These are phyloP conservation scores for Calcarius lapponicus DNA, from an alignment of 2,797 vertebrate species.

Conservation along the genomic window DNA sequence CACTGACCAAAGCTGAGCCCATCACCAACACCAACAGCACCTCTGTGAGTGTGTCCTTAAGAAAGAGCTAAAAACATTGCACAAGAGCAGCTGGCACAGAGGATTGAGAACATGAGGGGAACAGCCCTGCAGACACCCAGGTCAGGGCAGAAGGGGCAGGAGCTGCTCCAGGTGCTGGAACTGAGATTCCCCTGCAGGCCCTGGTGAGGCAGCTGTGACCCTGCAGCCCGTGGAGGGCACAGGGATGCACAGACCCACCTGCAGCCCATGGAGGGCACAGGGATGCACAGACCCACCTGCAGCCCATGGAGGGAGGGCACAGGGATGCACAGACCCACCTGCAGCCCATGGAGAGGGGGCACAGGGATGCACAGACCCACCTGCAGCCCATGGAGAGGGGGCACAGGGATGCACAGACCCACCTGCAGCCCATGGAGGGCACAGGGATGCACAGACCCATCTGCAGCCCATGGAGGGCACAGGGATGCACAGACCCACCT, in stretches of 20 bases:
- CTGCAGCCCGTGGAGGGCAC: not conserved
- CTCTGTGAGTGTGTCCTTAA: fast-evolving
- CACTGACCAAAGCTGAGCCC: not conserved
- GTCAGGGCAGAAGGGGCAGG: not conserved
- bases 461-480: not conserved
- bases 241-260: too few relatives aligned
- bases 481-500: too few relatives aligned
- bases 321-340: not conserved
- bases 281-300: not conserved
- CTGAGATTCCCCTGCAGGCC: not conserved
- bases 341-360: not conserved
- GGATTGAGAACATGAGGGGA: not conserved
- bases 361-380: not conserved
- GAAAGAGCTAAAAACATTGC: not conserved
- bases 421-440: not conserved
- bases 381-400: not conserved
- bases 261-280: too few relatives aligned
- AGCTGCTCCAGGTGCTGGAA: fast-evolving
- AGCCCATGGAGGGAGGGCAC: not conserved
- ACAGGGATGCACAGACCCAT: not conserved
- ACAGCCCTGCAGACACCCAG: too few relatives aligned
- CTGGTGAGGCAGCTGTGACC: not conserved
- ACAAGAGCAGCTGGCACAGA: not conserved
- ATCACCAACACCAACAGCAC: not conserved
- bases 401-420: not conserved